Base-by-base conservation (phyloP, 2,888 invertebrate species). In the Scaptomyza reducta region DNA sequence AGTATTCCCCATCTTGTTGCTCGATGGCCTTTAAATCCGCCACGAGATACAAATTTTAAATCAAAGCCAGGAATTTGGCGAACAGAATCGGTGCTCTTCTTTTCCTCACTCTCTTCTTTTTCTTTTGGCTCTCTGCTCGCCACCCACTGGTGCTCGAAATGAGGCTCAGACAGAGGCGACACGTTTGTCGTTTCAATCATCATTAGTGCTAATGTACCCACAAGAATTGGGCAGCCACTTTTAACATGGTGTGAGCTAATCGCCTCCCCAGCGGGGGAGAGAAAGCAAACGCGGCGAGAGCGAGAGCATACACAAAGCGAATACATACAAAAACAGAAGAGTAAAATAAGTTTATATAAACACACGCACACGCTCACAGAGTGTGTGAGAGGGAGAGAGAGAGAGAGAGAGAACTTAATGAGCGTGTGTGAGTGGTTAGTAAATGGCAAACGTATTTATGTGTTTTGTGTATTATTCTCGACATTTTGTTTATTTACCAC, bases 171-270 rank as follows among this genome's bases (percentile, higher is more conserved):
- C 62, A 62, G 64, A 68, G 66, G 82, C 83, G 80, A 82, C 84
- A 87, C 88, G 88, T 84, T 86, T 84, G 71, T 73, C 91, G 90
- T 91, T 91, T 91, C 91, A 92, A 91, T 92, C 92, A 91, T 91
- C 91, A 91, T 91, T 91, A 91, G 90, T 75, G 88, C 91, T 91
- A 91, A 91, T 91, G 91, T 91, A 91, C 91, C 91, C 92, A 90
- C 91, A 91, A 90, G 90, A 91, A 91, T 91, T 91, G 90, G 87
- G 90, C 82, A 82, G 76, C 75, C 68, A 70, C 74, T 76, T 74
- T 79, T 70, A 67, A 65, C 66, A 47, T 58, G 69, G 59, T 45
- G 40, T 59, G 57, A 59, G 71, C 51, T 14, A 14, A 14, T 14
- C 35, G 22, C 11, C 55, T 60, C 46, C 42, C 40, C 33, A 38